Evolutionary conservation across 1,140 invertebrate genomes (phyloP).

Genomic region (Xylocopa sonorina): DNA sequence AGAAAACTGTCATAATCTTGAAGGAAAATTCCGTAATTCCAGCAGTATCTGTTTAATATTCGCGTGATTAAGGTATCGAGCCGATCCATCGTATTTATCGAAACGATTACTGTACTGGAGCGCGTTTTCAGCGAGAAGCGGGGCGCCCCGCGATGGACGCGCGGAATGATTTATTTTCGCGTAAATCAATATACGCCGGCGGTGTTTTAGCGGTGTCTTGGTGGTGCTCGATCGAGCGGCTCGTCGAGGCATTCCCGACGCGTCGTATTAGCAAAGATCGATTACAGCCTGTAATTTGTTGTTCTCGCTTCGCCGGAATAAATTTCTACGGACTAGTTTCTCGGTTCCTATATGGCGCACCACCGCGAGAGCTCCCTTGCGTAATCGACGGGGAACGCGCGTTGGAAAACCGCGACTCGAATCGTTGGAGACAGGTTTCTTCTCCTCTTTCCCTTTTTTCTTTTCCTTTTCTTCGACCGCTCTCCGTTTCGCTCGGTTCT

Average conservation of each 20-base stretch:
- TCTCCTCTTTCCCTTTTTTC: constrained; percentile 20
- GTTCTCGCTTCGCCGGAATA: constrained; percentile 78
- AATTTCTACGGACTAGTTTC: constrained; percentile 73
- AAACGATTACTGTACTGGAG: not conserved
- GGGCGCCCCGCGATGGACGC: constrained; percentile 8
- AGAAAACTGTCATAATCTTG: not conserved
- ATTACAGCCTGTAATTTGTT: constrained; percentile 79
- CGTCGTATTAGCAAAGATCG: constrained; percentile 80
- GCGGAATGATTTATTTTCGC: constrained; percentile 48
- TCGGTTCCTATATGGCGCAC: constrained; percentile 47
- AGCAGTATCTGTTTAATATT: not conserved
- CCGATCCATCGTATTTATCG: not conserved
- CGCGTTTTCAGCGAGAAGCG: constrained; percentile 1
- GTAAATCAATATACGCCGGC: constrained; percentile 59
- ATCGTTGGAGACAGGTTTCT: constrained; percentile 35
- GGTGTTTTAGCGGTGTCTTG: constrained; percentile 58
- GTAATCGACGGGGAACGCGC: constrained; percentile 40
- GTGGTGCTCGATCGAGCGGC: constrained; percentile 52
- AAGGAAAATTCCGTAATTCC: constrained; percentile 1
- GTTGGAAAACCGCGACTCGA: constrained; percentile 36
- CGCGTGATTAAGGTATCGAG: not conserved
- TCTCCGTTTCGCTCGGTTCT: not conserved
- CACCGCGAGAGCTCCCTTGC: constrained; percentile 39
- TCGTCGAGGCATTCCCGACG: constrained; percentile 70
- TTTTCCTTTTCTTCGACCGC: not conserved